Conservation (phyloP, 1,140 invertebrate species). For the Bombus vancouverensis region DNA sequence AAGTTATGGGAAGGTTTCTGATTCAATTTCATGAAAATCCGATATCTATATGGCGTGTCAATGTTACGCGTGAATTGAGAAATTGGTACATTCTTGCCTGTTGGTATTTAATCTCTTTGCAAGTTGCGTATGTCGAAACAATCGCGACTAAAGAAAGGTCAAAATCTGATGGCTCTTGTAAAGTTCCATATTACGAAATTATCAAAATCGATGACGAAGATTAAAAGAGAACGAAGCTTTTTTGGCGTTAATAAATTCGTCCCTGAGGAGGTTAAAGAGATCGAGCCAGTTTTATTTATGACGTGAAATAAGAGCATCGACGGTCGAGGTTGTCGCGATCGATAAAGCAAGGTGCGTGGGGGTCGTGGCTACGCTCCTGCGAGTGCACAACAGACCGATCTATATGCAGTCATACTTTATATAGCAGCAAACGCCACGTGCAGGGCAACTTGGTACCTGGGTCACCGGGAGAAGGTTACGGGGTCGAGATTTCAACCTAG, state of each 20-base stretch:
- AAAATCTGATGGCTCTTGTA: too few relatives aligned
- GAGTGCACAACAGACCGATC: conserved; percentile 55
- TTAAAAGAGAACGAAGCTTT: neutral
- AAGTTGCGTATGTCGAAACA: too few relatives aligned
- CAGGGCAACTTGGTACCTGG: conserved; percentile 65
- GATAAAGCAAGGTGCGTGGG: conserved; percentile 46
- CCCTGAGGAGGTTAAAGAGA: neutral
- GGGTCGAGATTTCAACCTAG: conserved; percentile 65
- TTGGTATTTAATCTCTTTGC: too few relatives aligned
- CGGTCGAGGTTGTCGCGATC: conserved; percentile 42
- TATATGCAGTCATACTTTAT: conserved; percentile 71
- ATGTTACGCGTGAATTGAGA: too few relatives aligned
- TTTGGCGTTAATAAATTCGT: neutral
- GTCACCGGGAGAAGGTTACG: conserved; percentile 72
- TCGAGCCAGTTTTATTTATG: neutral
- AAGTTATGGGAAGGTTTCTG: too few relatives aligned
- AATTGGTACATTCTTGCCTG: too few relatives aligned
- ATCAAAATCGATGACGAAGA: too few relatives aligned
- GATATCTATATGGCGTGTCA: too few relatives aligned
- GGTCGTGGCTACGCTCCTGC: conserved; percentile 49
- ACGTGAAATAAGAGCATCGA: neutral
- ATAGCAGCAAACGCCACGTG: conserved; percentile 60
- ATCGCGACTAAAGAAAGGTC: too few relatives aligned
- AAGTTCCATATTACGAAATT: too few relatives aligned
- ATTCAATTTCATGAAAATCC: too few relatives aligned